Evolutionary conservation across 2,113 vertebrate genomes (phyloP).

Genomic region (Spilogale gracilis): DNA sequence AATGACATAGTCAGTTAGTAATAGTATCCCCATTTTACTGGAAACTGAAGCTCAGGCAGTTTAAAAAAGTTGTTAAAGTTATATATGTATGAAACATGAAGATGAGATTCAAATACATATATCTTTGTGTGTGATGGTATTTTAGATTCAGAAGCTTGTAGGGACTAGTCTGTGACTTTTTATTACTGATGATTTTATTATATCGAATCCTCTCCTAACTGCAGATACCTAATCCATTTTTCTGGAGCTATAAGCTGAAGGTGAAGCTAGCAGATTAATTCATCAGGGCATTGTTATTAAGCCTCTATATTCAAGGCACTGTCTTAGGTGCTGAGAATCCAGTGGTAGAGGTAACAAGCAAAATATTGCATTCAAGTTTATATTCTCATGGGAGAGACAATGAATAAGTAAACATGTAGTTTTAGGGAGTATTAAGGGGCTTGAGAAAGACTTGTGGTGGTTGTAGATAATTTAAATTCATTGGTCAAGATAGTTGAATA

Average conservation of each 20-base stretch:
- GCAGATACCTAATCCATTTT: neutral
- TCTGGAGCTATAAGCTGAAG: neutral
- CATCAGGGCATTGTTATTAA: neutral
- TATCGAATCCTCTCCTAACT: neutral
- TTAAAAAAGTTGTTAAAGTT: neutral
- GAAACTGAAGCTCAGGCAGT: neutral
- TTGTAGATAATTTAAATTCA: neutral
- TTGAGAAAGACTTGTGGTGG: neutral
- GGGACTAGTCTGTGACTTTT: neutral
- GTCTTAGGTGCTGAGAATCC: neutral
- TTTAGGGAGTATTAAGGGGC: neutral
- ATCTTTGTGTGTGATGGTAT: neutral
- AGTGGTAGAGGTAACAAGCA: neutral
- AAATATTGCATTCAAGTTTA: neutral
- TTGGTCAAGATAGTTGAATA: neutral
- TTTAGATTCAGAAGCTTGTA: constrained; percentile 15
- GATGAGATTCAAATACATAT: neutral
- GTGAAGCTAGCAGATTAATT: neutral
- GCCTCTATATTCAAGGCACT: neutral
- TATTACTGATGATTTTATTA: neutral
- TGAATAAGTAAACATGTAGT: neutral
- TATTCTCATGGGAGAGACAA: neutral
- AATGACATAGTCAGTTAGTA: neutral
- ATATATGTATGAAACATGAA: neutral
- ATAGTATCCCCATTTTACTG: neutral